Percentiles rank a stretch among this genome's conserved stretches.
Evolutionary conservation across 2,797 vertebrate genomes (phyloP).

Genomic region (Champsocephalus gunnari): DNA sequence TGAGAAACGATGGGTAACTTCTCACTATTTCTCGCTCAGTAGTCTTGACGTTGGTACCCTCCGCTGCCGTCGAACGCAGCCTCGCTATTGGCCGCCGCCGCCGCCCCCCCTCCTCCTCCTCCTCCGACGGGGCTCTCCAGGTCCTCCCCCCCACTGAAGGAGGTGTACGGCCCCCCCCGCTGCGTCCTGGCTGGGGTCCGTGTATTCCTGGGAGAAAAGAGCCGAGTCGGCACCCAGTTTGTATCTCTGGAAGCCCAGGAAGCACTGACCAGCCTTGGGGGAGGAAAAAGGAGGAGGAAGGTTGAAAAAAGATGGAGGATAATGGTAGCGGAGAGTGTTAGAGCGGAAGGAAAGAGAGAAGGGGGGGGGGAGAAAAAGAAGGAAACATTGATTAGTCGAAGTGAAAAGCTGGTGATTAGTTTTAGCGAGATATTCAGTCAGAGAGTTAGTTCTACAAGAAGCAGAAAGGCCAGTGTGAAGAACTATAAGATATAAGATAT

Average conservation of each 20-base stretch:
- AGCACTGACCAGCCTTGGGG: constrained; percentile 90
- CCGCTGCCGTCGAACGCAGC: constrained; percentile 87
- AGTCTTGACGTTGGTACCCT: constrained; percentile 94
- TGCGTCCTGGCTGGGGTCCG: constrained; percentile 95
- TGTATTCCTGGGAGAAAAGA: constrained; percentile 98
- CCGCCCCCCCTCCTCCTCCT: constrained; percentile 64
- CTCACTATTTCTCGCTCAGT: constrained; percentile 64
- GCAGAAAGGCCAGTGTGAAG: constrained; percentile 7
- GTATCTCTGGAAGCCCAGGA: constrained; percentile 94
- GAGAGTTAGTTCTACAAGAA: constrained; percentile 38
- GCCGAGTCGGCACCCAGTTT: constrained; percentile 95
- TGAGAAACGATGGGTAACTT: constrained; percentile 41
- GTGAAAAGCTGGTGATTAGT: constrained; percentile 50
- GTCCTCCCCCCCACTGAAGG: constrained; percentile 79
- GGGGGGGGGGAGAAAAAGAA: constrained; percentile 39
- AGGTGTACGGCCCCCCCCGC: constrained; percentile 89
- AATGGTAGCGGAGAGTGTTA: constrained; percentile 62
- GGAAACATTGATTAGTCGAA: constrained; percentile 64
- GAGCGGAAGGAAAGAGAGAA: constrained; percentile 34
- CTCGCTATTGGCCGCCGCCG: constrained; percentile 82
- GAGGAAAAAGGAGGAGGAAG: constrained; percentile 7
- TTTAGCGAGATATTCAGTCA: background rate
- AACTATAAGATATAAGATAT: background rate
- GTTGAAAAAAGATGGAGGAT: background rate
- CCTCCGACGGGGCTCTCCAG: constrained; percentile 85